Evolutionary conservation across 1,140 invertebrate genomes (phyloP).

Genomic region (Chelonus insularis): DNA sequence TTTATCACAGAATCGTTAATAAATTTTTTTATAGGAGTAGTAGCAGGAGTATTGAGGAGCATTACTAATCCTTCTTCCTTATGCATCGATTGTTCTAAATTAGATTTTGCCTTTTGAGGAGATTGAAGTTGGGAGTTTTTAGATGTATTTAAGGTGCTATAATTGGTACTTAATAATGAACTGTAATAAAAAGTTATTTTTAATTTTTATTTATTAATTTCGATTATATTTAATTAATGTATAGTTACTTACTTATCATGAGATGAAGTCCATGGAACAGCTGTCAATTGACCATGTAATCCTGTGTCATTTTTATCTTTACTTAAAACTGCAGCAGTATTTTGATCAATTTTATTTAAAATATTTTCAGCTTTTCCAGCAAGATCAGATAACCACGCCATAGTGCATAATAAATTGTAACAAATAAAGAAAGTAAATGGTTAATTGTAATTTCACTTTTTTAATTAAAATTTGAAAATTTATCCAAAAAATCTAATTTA

Average conservation of each 20-base stretch:
- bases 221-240: too few species aligned
- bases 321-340: conserved; percentile 74
- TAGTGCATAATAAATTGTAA: conserved; percentile 44
- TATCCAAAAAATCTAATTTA: too few species aligned
- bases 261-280: conserved; percentile 45
- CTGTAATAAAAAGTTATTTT: too few species aligned
- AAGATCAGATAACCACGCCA: conserved; percentile 84
- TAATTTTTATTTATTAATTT: too few species aligned
- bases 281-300: conserved; percentile 36
- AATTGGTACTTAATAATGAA: too few species aligned
- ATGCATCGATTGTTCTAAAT: background rate
- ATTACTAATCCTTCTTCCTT: conserved; percentile 19
- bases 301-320: conserved; percentile 51
- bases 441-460: too few species aligned
- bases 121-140: background rate
- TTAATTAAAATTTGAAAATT: too few species aligned
- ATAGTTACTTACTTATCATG: conserved; percentile 35
- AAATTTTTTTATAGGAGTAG: conserved; percentile 30
- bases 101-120: background rate
- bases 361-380: conserved; percentile 84
- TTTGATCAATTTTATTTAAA: conserved; percentile 82
- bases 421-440: too few species aligned
- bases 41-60: background rate
- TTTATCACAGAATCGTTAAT: conserved; percentile 19
- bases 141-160: background rate